Base-by-base conservation (phyloP, 2,113 vertebrate genomes). In the Amphiprion ocellaris region DNA sequence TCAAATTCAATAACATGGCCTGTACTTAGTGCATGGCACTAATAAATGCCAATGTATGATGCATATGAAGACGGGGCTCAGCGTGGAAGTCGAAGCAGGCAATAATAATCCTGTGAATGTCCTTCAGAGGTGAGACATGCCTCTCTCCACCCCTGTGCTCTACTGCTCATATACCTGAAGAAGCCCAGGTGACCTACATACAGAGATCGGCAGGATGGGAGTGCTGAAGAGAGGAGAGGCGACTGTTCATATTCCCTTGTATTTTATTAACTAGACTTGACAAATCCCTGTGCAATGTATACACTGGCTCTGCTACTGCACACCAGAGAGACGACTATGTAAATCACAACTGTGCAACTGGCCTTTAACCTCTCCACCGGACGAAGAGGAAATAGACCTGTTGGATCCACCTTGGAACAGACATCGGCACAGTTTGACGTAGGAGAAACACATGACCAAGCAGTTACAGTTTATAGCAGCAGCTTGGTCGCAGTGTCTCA, bases 1-100 rank as follows among this genome's bases (percentile, higher is more conserved):
- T 99, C 97, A 99, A 98, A 99, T 99, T 97, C 97, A 99, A 99
- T 99, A 98, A 99, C 97, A 98, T 96, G 97, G 95, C 97, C 97
- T 96, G 96, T 97, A 96, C 97, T 98, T 95, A 96, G 96, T 97
- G 97, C 96, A 96, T 95, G 94, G 91, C 95, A 97, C 97, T 98
- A 98, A 99, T 99, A 99, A 99, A 98, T 97, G 98, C 96, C 97
- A 97, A 90, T 93, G 94, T 95, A 94, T 96, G 96, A 97, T 97
- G 96, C 98, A 98, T 98, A 97, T 96, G 96, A 96, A 94, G 95
- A 95, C 92, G 89, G 92, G 93, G 95, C 95, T 95, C 96, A 95
- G 94, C 81, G 93, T 94, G 74, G 82, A 90, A 92, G 96, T 96
- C 94, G 94, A 94, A 94, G 93, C 79, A 94, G 95, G 95, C 94